Evolutionary conservation across 2,888 invertebrate species (phyloP).

Genomic region (Bombylius discolor): DNA sequence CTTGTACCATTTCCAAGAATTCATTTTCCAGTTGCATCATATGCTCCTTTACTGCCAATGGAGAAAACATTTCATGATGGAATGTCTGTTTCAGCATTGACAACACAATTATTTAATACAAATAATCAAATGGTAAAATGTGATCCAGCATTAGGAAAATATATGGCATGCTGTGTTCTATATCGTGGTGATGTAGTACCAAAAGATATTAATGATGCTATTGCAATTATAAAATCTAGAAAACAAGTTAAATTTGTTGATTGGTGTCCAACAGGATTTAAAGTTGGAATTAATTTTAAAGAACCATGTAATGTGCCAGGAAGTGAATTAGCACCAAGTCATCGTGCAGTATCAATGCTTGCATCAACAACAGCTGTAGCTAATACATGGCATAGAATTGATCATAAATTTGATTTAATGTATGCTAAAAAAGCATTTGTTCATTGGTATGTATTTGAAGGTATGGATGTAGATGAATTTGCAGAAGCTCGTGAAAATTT

Average conservation of each 20-base stretch:
- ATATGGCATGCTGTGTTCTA: constrained; percentile 79
- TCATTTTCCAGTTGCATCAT: constrained; percentile 69
- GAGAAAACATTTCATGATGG: constrained; percentile 61
- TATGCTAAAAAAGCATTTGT: constrained; percentile 88
- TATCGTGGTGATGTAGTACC: constrained; percentile 85
- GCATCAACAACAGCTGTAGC: constrained; percentile 83
- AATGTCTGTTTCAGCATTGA: constrained; percentile 67
- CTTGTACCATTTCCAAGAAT: constrained; percentile 85
- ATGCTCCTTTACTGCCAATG: constrained; percentile 58
- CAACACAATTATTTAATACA: constrained; percentile 72
- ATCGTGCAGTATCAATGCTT: constrained; percentile 73
- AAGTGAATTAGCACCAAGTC: constrained; percentile 63
- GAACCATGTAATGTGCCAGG: constrained; percentile 58
- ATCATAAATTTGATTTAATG: constrained; percentile 92
- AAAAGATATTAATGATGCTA: constrained; percentile 76
- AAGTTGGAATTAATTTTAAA: constrained; percentile 66
- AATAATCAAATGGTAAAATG: constrained; percentile 79
- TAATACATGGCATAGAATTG: constrained; percentile 78
- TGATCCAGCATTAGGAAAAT: constrained; percentile 64
- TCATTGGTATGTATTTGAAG: constrained; percentile 64
- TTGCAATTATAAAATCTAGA: constrained; percentile 63
- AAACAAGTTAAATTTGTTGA: constrained; percentile 76
- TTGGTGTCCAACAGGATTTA: constrained; percentile 84
- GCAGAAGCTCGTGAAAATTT: constrained; percentile 33
- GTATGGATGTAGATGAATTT: constrained; percentile 36